phyloP scores from a whole-genome alignment of 2,113 vertebrate genomes.

The Heterotis niloticus region DNA sequence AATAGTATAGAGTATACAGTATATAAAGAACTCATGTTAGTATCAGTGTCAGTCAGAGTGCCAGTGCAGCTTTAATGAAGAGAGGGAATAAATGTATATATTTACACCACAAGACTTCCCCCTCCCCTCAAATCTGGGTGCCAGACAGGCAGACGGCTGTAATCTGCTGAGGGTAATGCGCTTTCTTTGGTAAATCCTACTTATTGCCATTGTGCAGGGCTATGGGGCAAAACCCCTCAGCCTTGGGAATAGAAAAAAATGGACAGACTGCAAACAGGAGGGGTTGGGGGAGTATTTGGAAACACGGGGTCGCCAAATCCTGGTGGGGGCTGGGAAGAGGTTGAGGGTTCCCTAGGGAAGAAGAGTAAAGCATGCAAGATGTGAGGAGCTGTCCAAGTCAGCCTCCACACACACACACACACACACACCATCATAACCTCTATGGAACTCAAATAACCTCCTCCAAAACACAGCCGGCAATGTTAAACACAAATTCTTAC shows the following conservation, averaged over 20 bases:
- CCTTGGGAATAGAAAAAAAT: conserved; percentile 43
- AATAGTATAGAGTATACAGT: neutral
- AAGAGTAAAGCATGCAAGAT: conserved; percentile 26
- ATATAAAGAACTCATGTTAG: neutral
- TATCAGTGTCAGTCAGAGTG: neutral
- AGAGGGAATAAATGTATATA: neutral
- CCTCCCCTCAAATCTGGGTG: neutral
- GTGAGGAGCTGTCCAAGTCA: conserved; percentile 33
- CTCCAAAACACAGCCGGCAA: neutral
- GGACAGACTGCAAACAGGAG: conserved; percentile 28
- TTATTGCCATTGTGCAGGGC: conserved; percentile 59
- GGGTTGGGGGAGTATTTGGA: conserved; percentile 18
- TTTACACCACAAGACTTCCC: neutral
- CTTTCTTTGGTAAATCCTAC: conserved; percentile 61
- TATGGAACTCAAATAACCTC: neutral
- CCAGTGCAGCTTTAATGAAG: neutral
- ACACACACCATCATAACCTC: conserved; percentile 19
- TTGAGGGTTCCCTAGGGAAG: conserved; percentile 42
- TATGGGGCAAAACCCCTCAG: conserved; percentile 15
- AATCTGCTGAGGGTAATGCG: conserved; percentile 62
- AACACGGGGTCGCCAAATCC: conserved; percentile 9
- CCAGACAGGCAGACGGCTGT: conserved; percentile 47
- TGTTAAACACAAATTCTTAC: neutral
- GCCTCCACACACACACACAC: neutral
- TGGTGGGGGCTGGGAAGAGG: conserved; percentile 11